Evolutionary conservation across 2,797 vertebrate genomes (phyloP).

Genomic region (Chlorospingus flavigularis): DNA sequence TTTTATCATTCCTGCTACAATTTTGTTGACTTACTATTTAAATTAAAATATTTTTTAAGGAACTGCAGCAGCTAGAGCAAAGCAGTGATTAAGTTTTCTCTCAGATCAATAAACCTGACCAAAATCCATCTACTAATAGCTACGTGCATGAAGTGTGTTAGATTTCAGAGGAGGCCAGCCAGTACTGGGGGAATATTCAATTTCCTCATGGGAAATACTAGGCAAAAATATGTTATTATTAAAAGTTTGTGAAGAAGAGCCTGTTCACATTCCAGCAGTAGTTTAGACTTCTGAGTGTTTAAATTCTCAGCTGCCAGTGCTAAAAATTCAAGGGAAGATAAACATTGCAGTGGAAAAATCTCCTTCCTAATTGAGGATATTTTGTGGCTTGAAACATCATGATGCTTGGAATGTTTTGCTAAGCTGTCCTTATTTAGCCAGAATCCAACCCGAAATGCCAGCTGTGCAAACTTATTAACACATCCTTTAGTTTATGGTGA

Average conservation of each 20-base stretch:
- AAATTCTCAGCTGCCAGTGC: neutral
- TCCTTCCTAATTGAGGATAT: neutral
- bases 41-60: neutral
- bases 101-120: neutral
- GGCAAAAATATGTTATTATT: neutral
- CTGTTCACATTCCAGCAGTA: neutral
- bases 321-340: neutral
- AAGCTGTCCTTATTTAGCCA: neutral
- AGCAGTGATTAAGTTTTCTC: neutral
- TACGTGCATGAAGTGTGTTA: neutral
- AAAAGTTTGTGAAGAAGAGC: neutral
- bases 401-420: neutral
- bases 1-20: neutral
- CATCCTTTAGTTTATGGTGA: conserved; percentile 29
- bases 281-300: neutral
- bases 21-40: neutral
- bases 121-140: neutral
- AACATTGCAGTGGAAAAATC: neutral
- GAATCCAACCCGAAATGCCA: conserved; percentile 14
- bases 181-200: neutral
- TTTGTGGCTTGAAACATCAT: neutral
- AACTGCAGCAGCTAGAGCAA: neutral
- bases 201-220: neutral
- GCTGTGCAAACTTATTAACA: conserved; percentile 42
- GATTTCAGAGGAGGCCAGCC: neutral